Evolutionary conservation across 2,797 vertebrate species (phyloP).

Genomic region (Parotocinclus haroldoi): DNA sequence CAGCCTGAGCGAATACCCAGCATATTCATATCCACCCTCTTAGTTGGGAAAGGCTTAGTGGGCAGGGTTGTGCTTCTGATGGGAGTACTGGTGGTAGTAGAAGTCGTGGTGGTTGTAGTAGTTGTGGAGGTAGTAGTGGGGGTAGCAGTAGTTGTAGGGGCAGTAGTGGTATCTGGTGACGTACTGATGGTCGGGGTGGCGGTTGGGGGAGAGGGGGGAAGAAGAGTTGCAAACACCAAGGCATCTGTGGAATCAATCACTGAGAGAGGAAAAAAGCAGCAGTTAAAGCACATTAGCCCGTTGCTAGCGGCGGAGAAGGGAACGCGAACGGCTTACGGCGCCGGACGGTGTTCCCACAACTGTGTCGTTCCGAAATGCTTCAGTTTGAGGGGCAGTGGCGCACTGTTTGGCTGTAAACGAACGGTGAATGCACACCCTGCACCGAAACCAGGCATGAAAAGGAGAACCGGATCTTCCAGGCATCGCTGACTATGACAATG

Average conservation of each 20-base stretch:
- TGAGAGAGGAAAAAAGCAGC: constrained; percentile 75
- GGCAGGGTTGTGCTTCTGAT: constrained; percentile 50
- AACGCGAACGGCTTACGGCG: constrained; percentile 13
- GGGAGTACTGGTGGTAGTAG: constrained; percentile 41
- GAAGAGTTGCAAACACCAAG: constrained; percentile 68
- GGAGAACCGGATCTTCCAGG: too few relatives aligned
- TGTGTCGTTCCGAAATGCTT: background rate
- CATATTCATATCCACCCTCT: constrained; percentile 59
- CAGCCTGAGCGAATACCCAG: constrained; percentile 63
- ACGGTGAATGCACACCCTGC: too few relatives aligned
- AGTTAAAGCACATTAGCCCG: constrained; percentile 56
- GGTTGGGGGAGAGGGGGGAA: constrained; percentile 64
- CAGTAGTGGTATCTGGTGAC: constrained; percentile 53
- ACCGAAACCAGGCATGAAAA: too few relatives aligned
- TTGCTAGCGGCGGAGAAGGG: constrained; percentile 20
- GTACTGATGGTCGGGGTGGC: constrained; percentile 66
- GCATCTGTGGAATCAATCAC: constrained; percentile 69
- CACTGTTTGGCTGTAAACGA: too few relatives aligned
- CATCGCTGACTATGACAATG: background rate
- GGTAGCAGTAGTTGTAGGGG: constrained; percentile 58
- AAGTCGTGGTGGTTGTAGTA: constrained; percentile 25
- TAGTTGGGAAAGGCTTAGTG: constrained; percentile 56
- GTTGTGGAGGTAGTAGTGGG: constrained; percentile 63
- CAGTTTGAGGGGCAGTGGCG: background rate
- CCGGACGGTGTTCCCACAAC: constrained; percentile 48